Conservation (phyloP, 2,113 vertebrate species). For the Pteropus alecto region DNA sequence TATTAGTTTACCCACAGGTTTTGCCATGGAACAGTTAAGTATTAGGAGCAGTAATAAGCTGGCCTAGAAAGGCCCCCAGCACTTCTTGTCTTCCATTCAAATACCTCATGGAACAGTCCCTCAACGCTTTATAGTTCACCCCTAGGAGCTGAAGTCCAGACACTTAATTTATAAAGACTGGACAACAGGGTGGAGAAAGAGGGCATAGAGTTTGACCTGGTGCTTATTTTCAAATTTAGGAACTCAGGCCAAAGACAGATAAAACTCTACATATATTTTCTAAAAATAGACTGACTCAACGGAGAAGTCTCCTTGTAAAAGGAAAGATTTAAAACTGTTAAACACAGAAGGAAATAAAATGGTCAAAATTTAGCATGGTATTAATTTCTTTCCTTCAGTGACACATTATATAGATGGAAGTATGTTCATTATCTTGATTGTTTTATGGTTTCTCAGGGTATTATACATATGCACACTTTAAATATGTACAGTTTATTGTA, state of each 20-base stretch:
- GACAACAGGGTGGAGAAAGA: neutral
- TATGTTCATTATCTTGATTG: neutral
- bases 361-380: neutral
- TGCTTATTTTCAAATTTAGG: neutral
- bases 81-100: neutral
- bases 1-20: constrained; percentile 33
- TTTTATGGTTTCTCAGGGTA: neutral
- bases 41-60: neutral
- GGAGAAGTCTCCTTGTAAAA: neutral
- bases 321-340: neutral
- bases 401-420: neutral
- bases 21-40: neutral
- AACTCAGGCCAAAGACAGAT: neutral
- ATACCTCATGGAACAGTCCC: neutral
- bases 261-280: neutral
- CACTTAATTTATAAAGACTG: neutral
- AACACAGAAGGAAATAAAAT: neutral
- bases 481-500: neutral
- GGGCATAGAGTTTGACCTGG: neutral
- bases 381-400: neutral
- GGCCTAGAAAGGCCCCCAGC: neutral
- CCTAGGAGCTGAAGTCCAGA: neutral
- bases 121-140: neutral
- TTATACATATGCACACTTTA: neutral
- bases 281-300: neutral